A percentile compares a stretch with the other conserved stretches of the same genome.
These are phyloP conservation scores for Aplocera efformata DNA, from an alignment of 2,888 invertebrate genomes.

Conservation along the genomic window DNA sequence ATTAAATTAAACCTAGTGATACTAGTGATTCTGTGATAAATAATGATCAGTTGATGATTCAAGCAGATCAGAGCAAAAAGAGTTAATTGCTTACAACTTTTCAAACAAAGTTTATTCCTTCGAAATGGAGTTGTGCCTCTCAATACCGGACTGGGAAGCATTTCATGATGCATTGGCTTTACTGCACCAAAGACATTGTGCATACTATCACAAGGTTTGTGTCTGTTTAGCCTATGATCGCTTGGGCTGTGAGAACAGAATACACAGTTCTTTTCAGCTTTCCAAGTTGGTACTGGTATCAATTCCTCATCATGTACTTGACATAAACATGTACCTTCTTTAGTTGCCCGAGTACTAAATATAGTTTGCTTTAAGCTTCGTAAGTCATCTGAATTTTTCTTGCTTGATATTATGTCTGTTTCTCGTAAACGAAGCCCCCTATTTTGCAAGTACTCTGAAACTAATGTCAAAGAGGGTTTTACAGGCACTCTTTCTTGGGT, in stretches of 20 bases:
- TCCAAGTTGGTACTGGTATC: slow-evolving; percentile 64
- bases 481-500: slow-evolving; percentile 34
- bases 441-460: slow-evolving; percentile 66
- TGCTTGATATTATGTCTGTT: slow-evolving; percentile 35
- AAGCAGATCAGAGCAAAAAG: slow-evolving; percentile 18
- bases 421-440: slow-evolving; percentile 61
- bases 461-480: slow-evolving; percentile 57
- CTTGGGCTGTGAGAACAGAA: slow-evolving; percentile 32
- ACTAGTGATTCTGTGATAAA: too few relatives aligned
- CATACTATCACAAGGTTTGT: slow-evolving; percentile 7
- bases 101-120: slow-evolving; percentile 38
- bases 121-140: slow-evolving; percentile 43
- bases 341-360: slow-evolving; percentile 49
- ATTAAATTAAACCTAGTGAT: too few relatives aligned
- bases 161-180: slow-evolving; percentile 31
- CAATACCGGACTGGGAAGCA: slow-evolving; percentile 39
- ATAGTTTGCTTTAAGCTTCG: slow-evolving; percentile 63
- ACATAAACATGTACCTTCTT: slow-evolving; percentile 63
- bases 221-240: slow-evolving; percentile 19
- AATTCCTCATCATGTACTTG: slow-evolving; percentile 63
- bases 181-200: slow-evolving; percentile 40
- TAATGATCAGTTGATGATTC: slow-evolving; percentile 14
- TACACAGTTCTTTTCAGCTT: slow-evolving; percentile 45
- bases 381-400: slow-evolving; percentile 55
- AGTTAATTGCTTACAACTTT: slow-evolving; percentile 37